Base-by-base conservation (phyloP, 1,140 invertebrate genomes). In the Schmidtea mediterranea region DNA sequence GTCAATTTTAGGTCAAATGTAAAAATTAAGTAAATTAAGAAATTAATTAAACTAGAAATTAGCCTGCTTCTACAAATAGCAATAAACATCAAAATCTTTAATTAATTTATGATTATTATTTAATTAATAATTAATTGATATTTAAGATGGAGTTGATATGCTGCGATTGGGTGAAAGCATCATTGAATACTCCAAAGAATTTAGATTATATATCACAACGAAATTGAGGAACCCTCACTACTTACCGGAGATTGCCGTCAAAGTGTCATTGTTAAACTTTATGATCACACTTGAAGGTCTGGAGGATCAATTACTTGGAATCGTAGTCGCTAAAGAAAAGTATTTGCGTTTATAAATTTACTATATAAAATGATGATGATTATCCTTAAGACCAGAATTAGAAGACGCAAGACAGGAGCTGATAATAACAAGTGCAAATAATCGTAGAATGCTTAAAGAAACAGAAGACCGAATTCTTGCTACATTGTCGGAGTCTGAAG, bases 291-390 rank as follows among this genome's bases (percentile, higher is more conserved):
- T 61, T 8, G 64, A 68, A 53, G 66, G 66, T 47, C 52, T 68
- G n/a, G 65, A 68, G 51, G 66, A 68, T 50, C 65, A 68, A 55
- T 52, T 68, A 18, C 56, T 67, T 48, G 65, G 65, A 40, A 67
- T 67, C 47, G 66, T 68, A n/a, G 66, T 68, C 2, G 64, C 66
- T 26, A 68, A 66, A 53, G 66, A 68, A 53, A 63, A 56, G 64
- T 39, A n/a, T 39, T n/a, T 39, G 3, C 3, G 3, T 32, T 32
- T 32, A 32, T 32, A 3, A 32, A 32, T 32, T 32, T 10, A n/a
- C n/a, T n/a, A n/a, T n/a, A n/a, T 71, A 51, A 53, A 54, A 49
- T 51, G 3, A 12, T 26, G 3, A 39, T 6, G 6, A 47, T 40
- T 32, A 15, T 52, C 36, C 50, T 54, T 13, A 49, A 69, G 67